A percentile compares a stretch with the other conserved stretches of the same genome.
phyloP scores from a whole-genome alignment of 2,113 vertebrate genomes.

The Rana temporaria region DNA sequence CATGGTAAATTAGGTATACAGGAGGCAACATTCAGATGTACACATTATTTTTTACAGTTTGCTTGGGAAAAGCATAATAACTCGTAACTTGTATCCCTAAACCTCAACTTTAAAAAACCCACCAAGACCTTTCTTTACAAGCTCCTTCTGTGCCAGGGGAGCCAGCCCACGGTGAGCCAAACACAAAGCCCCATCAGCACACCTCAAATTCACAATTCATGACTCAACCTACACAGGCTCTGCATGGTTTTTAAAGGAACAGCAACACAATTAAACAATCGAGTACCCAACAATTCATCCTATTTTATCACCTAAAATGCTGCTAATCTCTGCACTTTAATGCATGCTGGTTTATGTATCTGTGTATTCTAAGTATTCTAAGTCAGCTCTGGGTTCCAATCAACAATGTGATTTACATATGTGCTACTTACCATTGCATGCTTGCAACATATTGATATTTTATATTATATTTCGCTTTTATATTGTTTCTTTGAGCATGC shows the following conservation, averaged over 20 bases:
- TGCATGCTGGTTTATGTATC: no score
- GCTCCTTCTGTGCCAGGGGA: conserved; percentile 56
- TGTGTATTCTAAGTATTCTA: no score
- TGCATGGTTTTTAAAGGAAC: conserved; percentile 1
- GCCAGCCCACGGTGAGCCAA: conserved; percentile 18
- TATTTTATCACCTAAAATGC: no score
- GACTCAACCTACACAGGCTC: conserved; percentile 17
- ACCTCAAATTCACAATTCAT: conserved; percentile 11
- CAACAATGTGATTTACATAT: no score
- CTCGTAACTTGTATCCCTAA: neutral
- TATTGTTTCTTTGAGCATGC: no score
- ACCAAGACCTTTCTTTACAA: conserved; percentile 22
- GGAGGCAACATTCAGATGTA: neutral
- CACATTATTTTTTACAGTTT: neutral
- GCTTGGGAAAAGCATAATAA: neutral
- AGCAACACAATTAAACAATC: neutral
- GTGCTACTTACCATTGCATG: no score
- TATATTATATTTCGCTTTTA: no score
- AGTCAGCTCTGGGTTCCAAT: no score
- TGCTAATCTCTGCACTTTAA: no score
- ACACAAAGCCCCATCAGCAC: conserved; percentile 3
- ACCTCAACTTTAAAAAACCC: neutral
- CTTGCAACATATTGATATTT: no score
- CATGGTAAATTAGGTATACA: neutral
- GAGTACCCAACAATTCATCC: no score